Percentiles rank a stretch among this genome's conserved stretches.
These are phyloP conservation scores for Pristionchus entomophagus DNA, from an alignment of 2,888 invertebrate species.

Conservation along the genomic window DNA sequence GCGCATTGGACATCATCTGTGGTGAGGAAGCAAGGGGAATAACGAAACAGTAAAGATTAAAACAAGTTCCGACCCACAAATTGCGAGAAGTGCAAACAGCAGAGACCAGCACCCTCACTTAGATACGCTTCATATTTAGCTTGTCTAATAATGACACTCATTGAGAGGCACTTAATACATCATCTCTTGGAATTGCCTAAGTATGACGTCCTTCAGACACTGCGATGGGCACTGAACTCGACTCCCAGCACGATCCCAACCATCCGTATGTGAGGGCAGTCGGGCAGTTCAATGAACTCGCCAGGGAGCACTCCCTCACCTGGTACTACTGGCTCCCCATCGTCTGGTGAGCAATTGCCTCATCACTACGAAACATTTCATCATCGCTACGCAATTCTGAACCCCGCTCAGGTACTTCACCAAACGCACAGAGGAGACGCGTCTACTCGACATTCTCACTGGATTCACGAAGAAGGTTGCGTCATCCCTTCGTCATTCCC, in stretches of 20 bases:
- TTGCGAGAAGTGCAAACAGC: no score
- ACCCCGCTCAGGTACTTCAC: background rate
- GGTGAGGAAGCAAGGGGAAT: no score
- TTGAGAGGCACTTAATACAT: background rate
- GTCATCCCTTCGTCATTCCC: no score
- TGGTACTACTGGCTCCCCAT: conserved; percentile 10
- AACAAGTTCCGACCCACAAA: no score
- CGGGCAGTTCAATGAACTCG: conserved; percentile 21
- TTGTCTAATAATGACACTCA: background rate
- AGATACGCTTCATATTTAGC: no score
- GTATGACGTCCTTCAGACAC: conserved; percentile 27
- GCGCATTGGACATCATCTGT: conserved; percentile 77
- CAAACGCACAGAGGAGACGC: background rate
- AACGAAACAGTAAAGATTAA: no score
- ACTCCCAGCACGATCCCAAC: conserved; percentile 45
- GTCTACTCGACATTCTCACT: conserved; percentile 8
- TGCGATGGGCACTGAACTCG: conserved; percentile 43
- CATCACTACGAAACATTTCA: background rate
- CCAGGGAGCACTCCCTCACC: background rate
- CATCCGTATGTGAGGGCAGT: conserved; percentile 41
- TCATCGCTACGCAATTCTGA: background rate
- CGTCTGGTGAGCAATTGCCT: background rate
- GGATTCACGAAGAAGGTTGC: conserved; percentile 32
- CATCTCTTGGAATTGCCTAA: background rate
- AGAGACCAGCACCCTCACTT: no score